Conservation (phyloP, 2,113 vertebrate species). For the Hipposideros armiger region DNA sequence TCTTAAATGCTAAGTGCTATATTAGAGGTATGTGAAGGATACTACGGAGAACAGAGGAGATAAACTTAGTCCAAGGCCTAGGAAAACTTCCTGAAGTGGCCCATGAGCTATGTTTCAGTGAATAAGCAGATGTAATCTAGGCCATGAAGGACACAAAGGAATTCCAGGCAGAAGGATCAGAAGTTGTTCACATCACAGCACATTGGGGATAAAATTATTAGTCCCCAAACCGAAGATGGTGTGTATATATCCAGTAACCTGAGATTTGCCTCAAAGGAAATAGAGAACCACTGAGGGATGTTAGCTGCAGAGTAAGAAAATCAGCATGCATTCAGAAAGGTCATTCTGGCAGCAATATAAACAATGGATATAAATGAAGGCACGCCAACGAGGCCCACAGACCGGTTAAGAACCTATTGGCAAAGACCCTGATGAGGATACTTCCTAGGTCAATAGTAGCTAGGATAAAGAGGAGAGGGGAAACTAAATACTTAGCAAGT, state of each 20-base stretch:
- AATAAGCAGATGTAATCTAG: neutral
- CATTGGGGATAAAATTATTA: neutral
- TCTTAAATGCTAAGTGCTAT: neutral
- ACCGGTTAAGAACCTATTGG: neutral
- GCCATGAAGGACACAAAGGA: neutral
- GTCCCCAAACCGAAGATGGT: neutral
- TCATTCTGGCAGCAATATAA: constrained; percentile 45
- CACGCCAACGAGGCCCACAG: neutral
- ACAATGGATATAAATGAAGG: neutral
- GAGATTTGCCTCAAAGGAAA: constrained; percentile 43
- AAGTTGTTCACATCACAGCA: neutral
- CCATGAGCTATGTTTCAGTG: neutral
- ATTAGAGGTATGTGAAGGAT: neutral
- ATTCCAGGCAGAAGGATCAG: constrained; percentile 3
- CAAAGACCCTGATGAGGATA: neutral
- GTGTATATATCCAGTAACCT: neutral
- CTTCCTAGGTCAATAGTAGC: neutral
- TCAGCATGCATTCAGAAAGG: constrained; percentile 13
- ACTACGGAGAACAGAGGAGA: neutral
- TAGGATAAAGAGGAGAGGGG: neutral
- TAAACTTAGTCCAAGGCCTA: neutral
- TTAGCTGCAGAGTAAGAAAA: neutral
- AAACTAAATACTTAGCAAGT: neutral
- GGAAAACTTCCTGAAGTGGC: constrained; percentile 2
- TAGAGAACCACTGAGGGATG: neutral